Evolutionary conservation across 2,797 vertebrate genomes (phyloP).

Genomic region (Enoplosus armatus): DNA sequence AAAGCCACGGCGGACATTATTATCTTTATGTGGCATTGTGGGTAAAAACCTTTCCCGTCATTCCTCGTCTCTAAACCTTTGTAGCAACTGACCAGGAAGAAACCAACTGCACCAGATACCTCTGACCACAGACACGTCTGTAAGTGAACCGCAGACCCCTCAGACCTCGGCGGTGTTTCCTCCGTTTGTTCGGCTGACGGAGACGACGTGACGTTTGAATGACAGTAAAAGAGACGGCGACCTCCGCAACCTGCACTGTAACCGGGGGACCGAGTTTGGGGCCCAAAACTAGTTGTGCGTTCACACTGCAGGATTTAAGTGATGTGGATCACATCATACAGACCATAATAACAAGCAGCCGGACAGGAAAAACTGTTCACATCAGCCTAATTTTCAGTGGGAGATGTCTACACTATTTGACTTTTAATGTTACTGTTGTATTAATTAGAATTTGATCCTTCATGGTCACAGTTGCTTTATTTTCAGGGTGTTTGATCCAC

Average conservation of each 20-base stretch:
- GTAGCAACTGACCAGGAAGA: slow-evolving; percentile 41
- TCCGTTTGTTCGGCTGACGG: slow-evolving; percentile 10
- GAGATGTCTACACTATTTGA: too few species aligned
- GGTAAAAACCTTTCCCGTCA: slow-evolving; percentile 15
- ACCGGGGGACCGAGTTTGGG: too few species aligned
- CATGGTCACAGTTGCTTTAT: background rate
- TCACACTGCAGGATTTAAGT: too few species aligned
- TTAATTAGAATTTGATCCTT: background rate
- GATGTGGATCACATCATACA: too few species aligned
- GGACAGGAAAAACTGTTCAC: too few species aligned
- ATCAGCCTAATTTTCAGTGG: too few species aligned
- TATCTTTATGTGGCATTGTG: background rate
- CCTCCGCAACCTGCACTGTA: too few species aligned
- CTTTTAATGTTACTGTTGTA: too few species aligned
- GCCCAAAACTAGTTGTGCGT: too few species aligned
- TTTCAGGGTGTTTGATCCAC: background rate
- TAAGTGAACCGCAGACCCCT: slow-evolving; percentile 34
- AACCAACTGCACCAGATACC: slow-evolving; percentile 63
- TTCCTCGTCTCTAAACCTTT: slow-evolving; percentile 18
- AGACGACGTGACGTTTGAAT: background rate
- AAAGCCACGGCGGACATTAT: background rate
- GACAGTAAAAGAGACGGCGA: background rate
- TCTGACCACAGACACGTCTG: slow-evolving; percentile 63
- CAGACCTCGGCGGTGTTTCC: slow-evolving; percentile 28
- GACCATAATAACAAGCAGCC: too few species aligned